Percentiles rank a stretch among this genome's conserved stretches.
These are phyloP conservation scores for Aphrocallistes beatrix DNA, from an alignment of 37 sponge, comb jelly and placozoan genomes.

Conservation along the genomic window DNA sequence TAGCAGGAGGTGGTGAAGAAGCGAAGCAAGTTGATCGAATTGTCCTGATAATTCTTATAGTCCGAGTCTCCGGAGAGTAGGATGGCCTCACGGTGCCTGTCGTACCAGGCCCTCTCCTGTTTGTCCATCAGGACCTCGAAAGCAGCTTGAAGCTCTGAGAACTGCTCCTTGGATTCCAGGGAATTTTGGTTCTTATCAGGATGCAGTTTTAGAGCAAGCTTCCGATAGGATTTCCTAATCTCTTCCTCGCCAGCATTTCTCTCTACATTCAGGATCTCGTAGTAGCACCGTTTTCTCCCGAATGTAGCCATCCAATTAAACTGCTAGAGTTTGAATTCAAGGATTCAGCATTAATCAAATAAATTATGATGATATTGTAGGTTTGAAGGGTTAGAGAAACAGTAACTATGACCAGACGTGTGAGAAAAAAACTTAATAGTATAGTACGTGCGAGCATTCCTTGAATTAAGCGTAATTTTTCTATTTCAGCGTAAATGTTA, in stretches of 20 bases:
- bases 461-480: too few relatives aligned
- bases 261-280: background rate
- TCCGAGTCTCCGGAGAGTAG: slow-evolving; percentile 66
- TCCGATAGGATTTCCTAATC: background rate
- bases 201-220: slow-evolving; percentile 1
- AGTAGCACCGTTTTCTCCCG: background rate
- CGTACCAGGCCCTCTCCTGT: slow-evolving; percentile 98
- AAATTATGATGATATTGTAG: too few relatives aligned
- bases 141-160: slow-evolving; percentile 67
- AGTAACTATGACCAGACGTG: too few relatives aligned
- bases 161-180: slow-evolving; percentile 46
- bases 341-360: too few relatives aligned
- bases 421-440: too few relatives aligned
- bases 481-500: too few relatives aligned
- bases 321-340: background rate
- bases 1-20: slow-evolving; percentile 70
- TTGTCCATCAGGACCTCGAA: slow-evolving; percentile 93
- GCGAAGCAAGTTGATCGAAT: slow-evolving; percentile 73
- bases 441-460: too few relatives aligned
- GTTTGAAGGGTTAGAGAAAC: too few relatives aligned
- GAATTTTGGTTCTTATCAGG: slow-evolving; percentile 72
- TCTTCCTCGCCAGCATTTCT: background rate
- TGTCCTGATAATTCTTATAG: slow-evolving; percentile 47
- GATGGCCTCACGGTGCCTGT: slow-evolving; percentile 84
- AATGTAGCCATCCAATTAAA: background rate